These are phyloP conservation scores for Epistrophe grossulariae DNA, from an alignment of 2,888 invertebrate genomes.

Conservation along the genomic window DNA sequence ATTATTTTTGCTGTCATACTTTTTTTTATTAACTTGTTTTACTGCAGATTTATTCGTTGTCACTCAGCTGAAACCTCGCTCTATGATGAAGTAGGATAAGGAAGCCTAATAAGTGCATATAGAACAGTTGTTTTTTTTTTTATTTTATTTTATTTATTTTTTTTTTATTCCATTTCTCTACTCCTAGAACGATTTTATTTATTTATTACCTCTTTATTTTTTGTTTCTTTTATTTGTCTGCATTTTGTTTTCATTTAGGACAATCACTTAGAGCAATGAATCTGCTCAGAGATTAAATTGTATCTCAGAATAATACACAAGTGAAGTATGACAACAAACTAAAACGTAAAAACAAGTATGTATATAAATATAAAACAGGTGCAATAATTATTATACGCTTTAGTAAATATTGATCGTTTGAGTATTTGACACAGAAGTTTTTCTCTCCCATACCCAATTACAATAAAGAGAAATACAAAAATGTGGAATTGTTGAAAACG, in stretches of 20 bases:
- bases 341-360: background rate
- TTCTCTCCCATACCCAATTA: background rate
- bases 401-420: constrained; percentile 33
- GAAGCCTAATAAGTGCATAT: constrained; percentile 64
- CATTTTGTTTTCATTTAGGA: constrained; percentile 45
- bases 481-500: background rate
- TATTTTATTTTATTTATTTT: constrained; percentile 15
- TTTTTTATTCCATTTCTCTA: constrained; percentile 25
- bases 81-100: constrained; percentile 31
- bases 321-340: constrained; percentile 35
- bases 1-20: constrained; percentile 48
- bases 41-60: constrained; percentile 57
- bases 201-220: constrained; percentile 7
- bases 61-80: constrained; percentile 26
- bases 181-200: constrained; percentile 25
- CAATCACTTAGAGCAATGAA: constrained; percentile 44
- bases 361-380: constrained; percentile 45
- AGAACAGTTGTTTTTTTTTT: constrained; percentile 22
- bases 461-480: background rate
- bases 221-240: constrained; percentile 18
- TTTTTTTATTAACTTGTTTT: constrained; percentile 64
- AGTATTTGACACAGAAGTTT: constrained; percentile 21
- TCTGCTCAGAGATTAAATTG: constrained; percentile 41
- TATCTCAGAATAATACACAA: constrained; percentile 32
- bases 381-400: constrained; percentile 56